These are phyloP conservation scores for Alexandromys fortis DNA, from an alignment of 2,113 vertebrate genomes.

Conservation along the genomic window DNA sequence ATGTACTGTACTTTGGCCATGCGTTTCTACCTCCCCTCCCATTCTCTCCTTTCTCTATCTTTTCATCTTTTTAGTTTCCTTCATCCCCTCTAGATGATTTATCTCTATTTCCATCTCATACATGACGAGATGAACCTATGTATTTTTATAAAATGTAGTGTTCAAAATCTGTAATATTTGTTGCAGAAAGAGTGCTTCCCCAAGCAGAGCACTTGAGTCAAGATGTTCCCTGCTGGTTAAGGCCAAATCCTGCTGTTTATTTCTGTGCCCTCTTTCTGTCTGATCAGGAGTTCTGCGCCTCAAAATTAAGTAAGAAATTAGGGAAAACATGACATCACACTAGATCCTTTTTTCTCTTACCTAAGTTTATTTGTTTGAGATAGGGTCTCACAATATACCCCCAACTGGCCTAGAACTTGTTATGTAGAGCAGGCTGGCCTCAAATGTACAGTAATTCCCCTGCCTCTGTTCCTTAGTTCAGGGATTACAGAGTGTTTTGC, in stretches of 20 bases:
- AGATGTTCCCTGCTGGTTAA: not conserved
- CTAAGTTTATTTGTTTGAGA: not conserved
- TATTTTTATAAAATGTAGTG: not conserved
- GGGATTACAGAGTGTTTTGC: not conserved
- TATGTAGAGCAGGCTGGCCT: not conserved
- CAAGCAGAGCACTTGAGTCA: not conserved
- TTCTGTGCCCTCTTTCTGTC: not conserved
- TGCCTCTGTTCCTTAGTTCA: not conserved
- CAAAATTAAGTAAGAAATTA: conserved; percentile 2
- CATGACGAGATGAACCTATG: not conserved
- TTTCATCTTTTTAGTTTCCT: not conserved
- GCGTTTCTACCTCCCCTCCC: too few species aligned
- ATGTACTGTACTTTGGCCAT: not conserved
- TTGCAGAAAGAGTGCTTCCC: not conserved
- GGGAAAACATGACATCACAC: not conserved
- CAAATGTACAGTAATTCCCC: not conserved
- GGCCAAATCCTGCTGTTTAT: too few species aligned
- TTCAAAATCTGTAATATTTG: not conserved
- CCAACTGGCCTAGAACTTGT: not conserved
- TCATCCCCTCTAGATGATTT: not conserved
- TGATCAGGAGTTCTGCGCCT: not conserved
- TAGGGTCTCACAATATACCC: not conserved
- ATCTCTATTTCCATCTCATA: not conserved
- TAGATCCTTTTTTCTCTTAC: not conserved
- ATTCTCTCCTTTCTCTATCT: too few species aligned